Percentiles rank a stretch among this genome's conserved stretches.
These are phyloP conservation scores for Notiomystis cincta DNA, from an alignment of 2,113 vertebrate genomes.

Conservation along the genomic window DNA sequence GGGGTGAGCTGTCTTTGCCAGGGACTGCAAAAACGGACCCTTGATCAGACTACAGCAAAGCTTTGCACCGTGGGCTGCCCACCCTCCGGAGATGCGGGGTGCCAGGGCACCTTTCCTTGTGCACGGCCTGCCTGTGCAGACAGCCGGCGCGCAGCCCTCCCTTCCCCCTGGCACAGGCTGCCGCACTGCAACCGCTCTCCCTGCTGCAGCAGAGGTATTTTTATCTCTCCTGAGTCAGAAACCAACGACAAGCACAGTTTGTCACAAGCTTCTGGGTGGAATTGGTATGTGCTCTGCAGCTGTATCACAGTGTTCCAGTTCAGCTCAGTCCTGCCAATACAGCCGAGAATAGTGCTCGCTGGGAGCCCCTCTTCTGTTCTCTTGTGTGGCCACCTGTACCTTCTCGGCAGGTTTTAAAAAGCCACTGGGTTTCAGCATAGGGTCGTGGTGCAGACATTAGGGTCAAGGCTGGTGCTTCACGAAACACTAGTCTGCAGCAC, in stretches of 20 bases:
- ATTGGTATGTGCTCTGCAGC: background rate
- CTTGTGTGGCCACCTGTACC: background rate
- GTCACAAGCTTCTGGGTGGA: slow-evolving; percentile 19
- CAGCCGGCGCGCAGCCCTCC: background rate
- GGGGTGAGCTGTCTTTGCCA: background rate
- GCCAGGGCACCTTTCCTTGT: accelerated
- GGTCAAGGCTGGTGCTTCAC: background rate
- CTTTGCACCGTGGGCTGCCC: accelerated
- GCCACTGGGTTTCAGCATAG: background rate
- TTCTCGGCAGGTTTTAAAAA: background rate
- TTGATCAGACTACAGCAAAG: background rate
- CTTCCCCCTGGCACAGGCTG: background rate
- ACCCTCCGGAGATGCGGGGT: accelerated
- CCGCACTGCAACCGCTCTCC: background rate
- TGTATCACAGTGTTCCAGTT: background rate
- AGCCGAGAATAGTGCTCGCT: background rate
- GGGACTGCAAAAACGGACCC: background rate
- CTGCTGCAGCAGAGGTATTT: slow-evolving; percentile 47
- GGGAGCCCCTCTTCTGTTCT: background rate
- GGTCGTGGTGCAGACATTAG: background rate
- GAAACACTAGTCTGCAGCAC: background rate
- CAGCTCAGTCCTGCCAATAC: background rate
- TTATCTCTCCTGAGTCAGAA: slow-evolving; percentile 56
- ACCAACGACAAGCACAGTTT: background rate
- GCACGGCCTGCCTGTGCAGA: background rate